phyloP scores from a whole-genome alignment of 2,888 invertebrate genomes.

The Epiblema foenella region DNA sequence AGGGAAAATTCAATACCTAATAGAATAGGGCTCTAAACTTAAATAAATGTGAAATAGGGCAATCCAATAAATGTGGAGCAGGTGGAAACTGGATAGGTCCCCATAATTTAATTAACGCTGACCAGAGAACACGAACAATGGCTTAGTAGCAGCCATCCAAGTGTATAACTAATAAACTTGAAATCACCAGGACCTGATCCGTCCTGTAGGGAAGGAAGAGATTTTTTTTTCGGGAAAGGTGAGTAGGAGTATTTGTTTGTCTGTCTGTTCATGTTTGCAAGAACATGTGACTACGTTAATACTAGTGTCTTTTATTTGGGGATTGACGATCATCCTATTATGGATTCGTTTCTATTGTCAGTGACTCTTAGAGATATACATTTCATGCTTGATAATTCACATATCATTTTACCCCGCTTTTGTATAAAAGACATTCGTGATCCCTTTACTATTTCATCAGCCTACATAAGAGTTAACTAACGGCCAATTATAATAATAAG shows the following conservation, averaged over 20 bases:
- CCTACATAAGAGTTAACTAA: background rate
- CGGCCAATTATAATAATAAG: too few species aligned
- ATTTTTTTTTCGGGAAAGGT: too few species aligned
- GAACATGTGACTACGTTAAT: too few species aligned
- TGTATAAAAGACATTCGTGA: background rate
- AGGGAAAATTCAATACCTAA: background rate
- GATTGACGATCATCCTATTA: too few species aligned
- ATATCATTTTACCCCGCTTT: too few species aligned
- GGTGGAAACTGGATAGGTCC: slow-evolving; percentile 43
- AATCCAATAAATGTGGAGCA: slow-evolving; percentile 41
- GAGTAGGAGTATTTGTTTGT: too few species aligned
- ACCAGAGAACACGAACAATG: slow-evolving; percentile 31
- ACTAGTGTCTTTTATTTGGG: too few species aligned
- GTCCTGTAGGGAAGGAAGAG: too few species aligned
- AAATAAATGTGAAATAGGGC: slow-evolving; percentile 32
- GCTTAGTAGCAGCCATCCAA: slow-evolving; percentile 40
- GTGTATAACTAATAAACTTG: background rate
- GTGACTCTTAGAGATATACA: too few species aligned
- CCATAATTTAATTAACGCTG: slow-evolving; percentile 39
- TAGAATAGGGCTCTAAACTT: background rate
- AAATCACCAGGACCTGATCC: background rate
- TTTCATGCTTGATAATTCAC: background rate
- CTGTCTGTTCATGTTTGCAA: too few species aligned
- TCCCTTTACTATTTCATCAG: background rate
- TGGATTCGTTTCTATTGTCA: too few species aligned